phyloP scores from a whole-genome alignment of 2,113 vertebrate genomes.

The Murina feae region DNA sequence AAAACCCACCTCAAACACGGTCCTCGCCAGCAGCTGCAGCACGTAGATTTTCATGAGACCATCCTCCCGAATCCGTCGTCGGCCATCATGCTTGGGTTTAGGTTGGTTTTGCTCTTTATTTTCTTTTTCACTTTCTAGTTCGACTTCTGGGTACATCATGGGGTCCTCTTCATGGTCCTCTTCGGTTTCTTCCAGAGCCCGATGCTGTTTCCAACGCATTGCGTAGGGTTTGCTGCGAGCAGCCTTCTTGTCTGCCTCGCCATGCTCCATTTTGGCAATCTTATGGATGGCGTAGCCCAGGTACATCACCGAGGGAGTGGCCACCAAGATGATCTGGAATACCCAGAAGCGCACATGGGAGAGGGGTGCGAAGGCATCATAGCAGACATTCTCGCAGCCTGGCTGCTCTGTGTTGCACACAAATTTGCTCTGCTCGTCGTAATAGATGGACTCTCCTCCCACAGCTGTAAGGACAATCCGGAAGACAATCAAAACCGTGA shows the following conservation, averaged over 20 bases:
- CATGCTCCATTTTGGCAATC: conserved; percentile 90
- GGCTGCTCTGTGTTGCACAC: conserved; percentile 98
- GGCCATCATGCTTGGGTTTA: conserved; percentile 88
- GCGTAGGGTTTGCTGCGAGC: conserved; percentile 87
- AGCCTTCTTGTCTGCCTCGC: conserved; percentile 83
- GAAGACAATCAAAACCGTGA: conserved; percentile 95
- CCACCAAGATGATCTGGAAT: conserved; percentile 96
- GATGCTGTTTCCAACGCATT: conserved; percentile 88
- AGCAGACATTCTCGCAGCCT: conserved; percentile 97
- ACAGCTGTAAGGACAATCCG: conserved; percentile 97
- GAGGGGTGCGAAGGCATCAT: conserved; percentile 95
- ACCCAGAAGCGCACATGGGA: conserved; percentile 98
- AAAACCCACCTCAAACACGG: conserved; percentile 90
- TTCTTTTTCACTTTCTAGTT: conserved; percentile 88
- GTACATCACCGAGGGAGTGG: conserved; percentile 95
- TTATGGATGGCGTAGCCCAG: conserved; percentile 96
- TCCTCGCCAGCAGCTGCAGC: conserved; percentile 93
- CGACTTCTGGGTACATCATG: conserved; percentile 97
- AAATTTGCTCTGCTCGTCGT: conserved; percentile 98
- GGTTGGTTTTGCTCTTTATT: conserved; percentile 81
- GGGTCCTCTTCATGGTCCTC: conserved; percentile 96
- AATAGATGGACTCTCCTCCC: conserved; percentile 98
- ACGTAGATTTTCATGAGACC: conserved; percentile 96
- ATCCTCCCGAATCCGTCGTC: conserved; percentile 90
- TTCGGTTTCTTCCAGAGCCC: conserved; percentile 90